A percentile compares a stretch with the other conserved stretches of the same genome.
These are phyloP conservation scores for Heliconius ethilla DNA, from an alignment of 2,888 invertebrate genomes.

Conservation along the genomic window DNA sequence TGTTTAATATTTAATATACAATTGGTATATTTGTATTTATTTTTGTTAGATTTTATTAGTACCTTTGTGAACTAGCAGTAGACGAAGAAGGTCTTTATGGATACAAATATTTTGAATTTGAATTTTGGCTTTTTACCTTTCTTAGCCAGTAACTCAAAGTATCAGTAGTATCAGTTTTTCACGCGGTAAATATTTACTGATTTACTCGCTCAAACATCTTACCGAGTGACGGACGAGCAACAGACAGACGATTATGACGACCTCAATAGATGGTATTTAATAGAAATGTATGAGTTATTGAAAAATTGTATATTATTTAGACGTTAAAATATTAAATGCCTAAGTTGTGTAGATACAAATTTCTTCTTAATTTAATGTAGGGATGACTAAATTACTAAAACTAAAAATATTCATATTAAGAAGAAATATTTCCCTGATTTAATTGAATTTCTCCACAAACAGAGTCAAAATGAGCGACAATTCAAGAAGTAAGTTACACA, in stretches of 20 bases:
- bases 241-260: constrained; percentile 47
- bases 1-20: no score
- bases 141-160: background rate
- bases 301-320: no score
- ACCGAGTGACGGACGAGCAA: constrained; percentile 52
- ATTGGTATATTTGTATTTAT: no score
- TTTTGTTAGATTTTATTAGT: no score
- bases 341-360: no score
- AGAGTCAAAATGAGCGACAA: background rate
- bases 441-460: background rate
- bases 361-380: no score
- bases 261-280: constrained; percentile 13
- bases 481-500: background rate
- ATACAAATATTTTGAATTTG: no score
- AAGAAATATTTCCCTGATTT: background rate
- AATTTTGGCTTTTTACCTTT: background rate
- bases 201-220: constrained; percentile 54
- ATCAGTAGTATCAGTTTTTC: constrained; percentile 40
- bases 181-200: constrained; percentile 61
- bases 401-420: background rate
- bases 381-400: no score
- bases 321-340: no score
- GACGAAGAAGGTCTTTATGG: no score
- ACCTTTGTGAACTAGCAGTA: no score
- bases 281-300: background rate